phyloP scores from a whole-genome alignment of 2,888 invertebrate genomes.

The Muschampia plurimacula region DNA sequence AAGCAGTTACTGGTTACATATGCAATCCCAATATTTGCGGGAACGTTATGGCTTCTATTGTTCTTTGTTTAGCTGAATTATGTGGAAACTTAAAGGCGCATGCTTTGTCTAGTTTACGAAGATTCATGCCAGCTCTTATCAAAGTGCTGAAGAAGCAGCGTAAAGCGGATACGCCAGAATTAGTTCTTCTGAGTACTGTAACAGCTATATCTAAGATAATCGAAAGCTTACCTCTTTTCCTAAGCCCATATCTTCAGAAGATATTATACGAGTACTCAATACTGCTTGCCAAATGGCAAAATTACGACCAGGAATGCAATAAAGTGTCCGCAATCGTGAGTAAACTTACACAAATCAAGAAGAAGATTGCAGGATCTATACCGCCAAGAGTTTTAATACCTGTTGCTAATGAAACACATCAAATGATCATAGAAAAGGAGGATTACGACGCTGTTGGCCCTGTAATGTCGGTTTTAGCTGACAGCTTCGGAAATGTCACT shows the following conservation, averaged over 20 bases:
- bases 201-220: slow-evolving; percentile 93
- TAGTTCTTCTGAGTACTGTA: slow-evolving; percentile 89
- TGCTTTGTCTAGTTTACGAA: slow-evolving; percentile 90
- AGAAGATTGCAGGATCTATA: slow-evolving; percentile 88
- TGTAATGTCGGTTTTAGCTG: slow-evolving; percentile 91
- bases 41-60: slow-evolving; percentile 90
- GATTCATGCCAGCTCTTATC: slow-evolving; percentile 91
- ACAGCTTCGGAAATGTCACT: slow-evolving; percentile 88
- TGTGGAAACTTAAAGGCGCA: slow-evolving; percentile 91
- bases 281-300: slow-evolving; percentile 83
- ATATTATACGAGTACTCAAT: slow-evolving; percentile 88
- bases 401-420: slow-evolving; percentile 88
- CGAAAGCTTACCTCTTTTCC: slow-evolving; percentile 92
- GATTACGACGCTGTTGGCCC: slow-evolving; percentile 87
- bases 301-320: slow-evolving; percentile 74
- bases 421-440: slow-evolving; percentile 84
- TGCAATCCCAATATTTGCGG: slow-evolving; percentile 80
- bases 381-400: slow-evolving; percentile 92
- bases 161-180: slow-evolving; percentile 85
- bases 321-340: slow-evolving; percentile 83
- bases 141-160: slow-evolving; percentile 87
- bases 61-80: slow-evolving; percentile 92
- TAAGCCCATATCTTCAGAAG: slow-evolving; percentile 93
- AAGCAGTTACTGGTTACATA: slow-evolving; percentile 87
- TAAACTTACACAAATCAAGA: slow-evolving; percentile 87